These are phyloP conservation scores for Dipodomys stephensi DNA, from an alignment of 2,113 vertebrate species.

Conservation along the genomic window DNA sequence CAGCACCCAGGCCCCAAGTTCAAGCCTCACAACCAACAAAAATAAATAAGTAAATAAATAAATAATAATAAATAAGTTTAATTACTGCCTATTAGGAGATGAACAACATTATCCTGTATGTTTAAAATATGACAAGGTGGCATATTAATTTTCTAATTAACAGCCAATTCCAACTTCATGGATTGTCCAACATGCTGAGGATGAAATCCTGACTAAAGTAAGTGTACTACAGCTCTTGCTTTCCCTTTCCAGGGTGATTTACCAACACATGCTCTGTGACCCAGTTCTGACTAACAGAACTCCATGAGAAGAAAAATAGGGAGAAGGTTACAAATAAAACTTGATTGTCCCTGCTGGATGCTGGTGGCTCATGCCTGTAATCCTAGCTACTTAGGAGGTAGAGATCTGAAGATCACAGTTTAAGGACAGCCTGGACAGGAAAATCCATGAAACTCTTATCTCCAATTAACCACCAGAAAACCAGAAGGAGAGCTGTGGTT, in stretches of 20 bases:
- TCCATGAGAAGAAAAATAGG: neutral
- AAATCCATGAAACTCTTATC: too few species aligned
- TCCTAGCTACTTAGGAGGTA: too few species aligned
- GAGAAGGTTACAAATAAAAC: neutral
- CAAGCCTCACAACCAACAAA: too few species aligned
- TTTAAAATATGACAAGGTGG: too few species aligned
- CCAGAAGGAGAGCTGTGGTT: too few species aligned
- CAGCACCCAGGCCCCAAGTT: too few species aligned
- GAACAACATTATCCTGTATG: neutral
- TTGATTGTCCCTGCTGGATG: neutral
- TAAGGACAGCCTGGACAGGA: too few species aligned
- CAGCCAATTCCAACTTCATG: neutral
- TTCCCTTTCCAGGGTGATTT: neutral
- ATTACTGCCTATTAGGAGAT: neutral
- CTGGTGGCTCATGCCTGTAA: too few species aligned
- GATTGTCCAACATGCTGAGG: neutral
- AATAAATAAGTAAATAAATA: too few species aligned
- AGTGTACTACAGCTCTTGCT: neutral
- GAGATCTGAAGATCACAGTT: too few species aligned
- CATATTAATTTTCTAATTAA: neutral
- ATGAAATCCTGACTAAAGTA: neutral
- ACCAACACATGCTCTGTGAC: neutral
- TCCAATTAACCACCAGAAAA: too few species aligned
- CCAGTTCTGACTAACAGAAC: neutral
- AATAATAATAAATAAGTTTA: too few species aligned